Evolutionary conservation across 1,140 invertebrate species (phyloP).

Genomic region (Pinna nobilis): DNA sequence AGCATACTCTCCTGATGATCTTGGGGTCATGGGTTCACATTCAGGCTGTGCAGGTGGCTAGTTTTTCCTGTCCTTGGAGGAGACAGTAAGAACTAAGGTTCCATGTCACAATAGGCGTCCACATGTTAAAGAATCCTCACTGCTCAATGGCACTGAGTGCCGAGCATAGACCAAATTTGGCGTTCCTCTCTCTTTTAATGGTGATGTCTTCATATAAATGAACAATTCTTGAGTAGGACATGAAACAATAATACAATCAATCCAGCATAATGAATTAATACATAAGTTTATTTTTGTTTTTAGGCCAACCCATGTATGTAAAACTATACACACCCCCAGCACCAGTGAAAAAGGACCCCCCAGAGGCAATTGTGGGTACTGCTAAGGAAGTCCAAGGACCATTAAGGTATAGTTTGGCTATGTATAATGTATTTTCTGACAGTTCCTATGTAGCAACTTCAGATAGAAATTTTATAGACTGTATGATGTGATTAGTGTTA

Average conservation of each 20-base stretch:
- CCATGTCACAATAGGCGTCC: neutral
- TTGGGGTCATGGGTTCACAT: no score
- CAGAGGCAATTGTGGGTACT: slow-evolving; percentile 5
- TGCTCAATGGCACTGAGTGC: no score
- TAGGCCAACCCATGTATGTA: slow-evolving; percentile 66
- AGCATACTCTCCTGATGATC: no score
- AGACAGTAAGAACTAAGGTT: no score
- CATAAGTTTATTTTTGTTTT: slow-evolving; percentile 19
- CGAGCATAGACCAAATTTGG: no score
- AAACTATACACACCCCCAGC: slow-evolving; percentile 58
- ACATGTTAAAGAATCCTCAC: no score
- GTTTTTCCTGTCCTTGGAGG: no score
- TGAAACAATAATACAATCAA: no score
- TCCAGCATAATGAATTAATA: neutral
- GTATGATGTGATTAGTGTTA: slow-evolving; percentile 5
- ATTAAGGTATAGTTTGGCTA: slow-evolving; percentile 32
- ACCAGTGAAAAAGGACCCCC: slow-evolving; percentile 39
- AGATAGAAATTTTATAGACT: neutral
- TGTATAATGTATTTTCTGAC: neutral
- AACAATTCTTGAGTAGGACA: no score
- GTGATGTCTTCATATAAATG: no score
- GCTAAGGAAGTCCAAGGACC: slow-evolving; percentile 28
- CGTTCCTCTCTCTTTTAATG: no score
- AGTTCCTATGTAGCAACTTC: neutral
- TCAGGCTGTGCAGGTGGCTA: neutral